phyloP scores from a whole-genome alignment of 2,113 vertebrate genomes.

The Fulica atra region DNA sequence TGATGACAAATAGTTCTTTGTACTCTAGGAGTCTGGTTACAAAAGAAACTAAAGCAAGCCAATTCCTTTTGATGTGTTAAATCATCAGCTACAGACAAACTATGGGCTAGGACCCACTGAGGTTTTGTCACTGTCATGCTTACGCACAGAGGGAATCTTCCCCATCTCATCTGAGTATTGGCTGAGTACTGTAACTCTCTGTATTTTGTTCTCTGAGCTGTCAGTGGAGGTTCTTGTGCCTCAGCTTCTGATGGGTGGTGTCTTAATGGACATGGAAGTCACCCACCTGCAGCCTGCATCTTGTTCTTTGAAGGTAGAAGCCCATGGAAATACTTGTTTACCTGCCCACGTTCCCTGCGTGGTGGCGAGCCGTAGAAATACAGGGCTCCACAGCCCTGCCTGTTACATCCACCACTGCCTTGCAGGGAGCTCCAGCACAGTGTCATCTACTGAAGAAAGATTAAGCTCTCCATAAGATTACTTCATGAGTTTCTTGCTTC shows the following conservation, averaged over 20 bases:
- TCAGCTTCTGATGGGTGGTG: neutral
- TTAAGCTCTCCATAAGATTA: neutral
- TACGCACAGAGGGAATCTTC: neutral
- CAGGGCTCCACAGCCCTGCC: neutral
- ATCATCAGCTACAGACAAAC: neutral
- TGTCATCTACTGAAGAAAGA: neutral
- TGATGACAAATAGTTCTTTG: neutral
- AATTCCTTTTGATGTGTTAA: neutral
- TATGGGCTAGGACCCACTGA: neutral
- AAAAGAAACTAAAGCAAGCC: neutral
- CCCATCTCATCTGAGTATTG: neutral
- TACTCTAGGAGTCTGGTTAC: neutral
- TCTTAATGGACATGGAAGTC: neutral
- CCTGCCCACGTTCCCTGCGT: neutral
- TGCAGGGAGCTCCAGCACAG: neutral
- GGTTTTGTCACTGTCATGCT: neutral
- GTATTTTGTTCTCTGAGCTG: neutral
- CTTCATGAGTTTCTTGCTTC: neutral
- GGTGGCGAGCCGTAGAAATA: neutral
- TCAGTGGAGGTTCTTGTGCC: neutral
- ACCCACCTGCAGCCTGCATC: neutral
- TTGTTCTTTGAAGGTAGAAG: neutral
- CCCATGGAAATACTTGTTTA: neutral
- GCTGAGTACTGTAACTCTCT: neutral
- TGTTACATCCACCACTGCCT: neutral